Base-by-base conservation (phyloP, 2,113 vertebrate genomes). In the Kryptolebias marmoratus region DNA sequence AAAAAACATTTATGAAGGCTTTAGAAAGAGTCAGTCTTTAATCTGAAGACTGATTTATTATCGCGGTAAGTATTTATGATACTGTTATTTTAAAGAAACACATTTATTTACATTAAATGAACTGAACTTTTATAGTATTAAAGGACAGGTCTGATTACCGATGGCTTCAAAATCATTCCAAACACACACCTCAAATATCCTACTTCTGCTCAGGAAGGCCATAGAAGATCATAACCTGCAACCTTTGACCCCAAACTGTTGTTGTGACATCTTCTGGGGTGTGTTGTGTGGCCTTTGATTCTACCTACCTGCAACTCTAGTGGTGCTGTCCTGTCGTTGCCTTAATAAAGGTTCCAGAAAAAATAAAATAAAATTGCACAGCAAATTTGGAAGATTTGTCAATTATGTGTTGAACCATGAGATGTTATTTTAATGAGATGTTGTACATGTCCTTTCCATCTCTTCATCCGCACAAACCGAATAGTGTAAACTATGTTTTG, bases 321-420 rank as follows among this genome's bases (percentile, higher is more conserved):
- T 86, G 91, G 90, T 92, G 89, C 91, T 93, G 84, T 90, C 88
- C 85, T 88, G 66, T 75, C 44, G 48, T 87, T 91, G 90, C 90
- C 91, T 92, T 91, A 91, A 84, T 57, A 58, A 56, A 81, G 55
- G 81, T 84, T 80, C 79, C 64, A 64, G 53, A 74, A 30, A 67
- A 80, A 86, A 73, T 73, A 85, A 64, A 49, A 74, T 30, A 67
- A 81, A 86, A 71, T 77, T 86, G 87, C 89, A 90, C 84, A 87
- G 81, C 61, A 70, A 77, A 77, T 77, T 72, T 73, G 45, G 36
- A 62, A 75, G 67, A 59, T 36, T 36, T 36, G 36, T 36, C 36
- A 36, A 71, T 63, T 66, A 55, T 74, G 45, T 83, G 79, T 84
- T 45, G 14, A 71, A 77, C 64, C 58, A 82, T n/a, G 32, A 74